Evolutionary conservation across 2,113 vertebrate species (phyloP).

Genomic region (Myrmecobius fasciatus): DNA sequence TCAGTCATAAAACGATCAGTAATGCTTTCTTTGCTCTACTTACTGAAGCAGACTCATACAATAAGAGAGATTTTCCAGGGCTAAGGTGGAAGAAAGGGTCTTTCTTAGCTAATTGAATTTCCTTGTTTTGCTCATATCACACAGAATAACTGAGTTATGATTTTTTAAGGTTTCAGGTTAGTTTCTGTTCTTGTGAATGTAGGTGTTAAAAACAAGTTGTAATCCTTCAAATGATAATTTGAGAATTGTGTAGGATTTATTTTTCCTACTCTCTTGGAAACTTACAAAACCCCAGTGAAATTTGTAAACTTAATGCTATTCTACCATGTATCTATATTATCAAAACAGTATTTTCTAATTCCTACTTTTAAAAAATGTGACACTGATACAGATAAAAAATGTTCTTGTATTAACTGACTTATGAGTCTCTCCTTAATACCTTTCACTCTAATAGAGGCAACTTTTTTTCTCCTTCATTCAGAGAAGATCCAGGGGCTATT

Average conservation of each 20-base stretch:
- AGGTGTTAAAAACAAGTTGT: conserved; percentile 3
- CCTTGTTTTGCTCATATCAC: not conserved
- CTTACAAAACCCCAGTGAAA: not conserved
- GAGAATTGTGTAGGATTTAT: not conserved
- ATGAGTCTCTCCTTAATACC: not conserved
- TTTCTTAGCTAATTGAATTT: not conserved
- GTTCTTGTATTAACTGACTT: not conserved
- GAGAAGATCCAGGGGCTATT: not conserved
- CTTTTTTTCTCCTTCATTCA: not conserved
- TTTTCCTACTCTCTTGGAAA: not conserved
- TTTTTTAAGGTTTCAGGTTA: not conserved
- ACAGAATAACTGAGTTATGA: not conserved
- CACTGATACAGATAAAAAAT: not conserved
- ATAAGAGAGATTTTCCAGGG: not conserved
- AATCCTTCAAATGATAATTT: not conserved
- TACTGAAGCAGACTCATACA: not conserved
- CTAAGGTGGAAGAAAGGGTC: not conserved
- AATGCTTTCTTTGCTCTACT: not conserved
- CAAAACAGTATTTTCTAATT: not conserved
- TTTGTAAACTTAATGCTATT: not conserved
- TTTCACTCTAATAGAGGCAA: not conserved
- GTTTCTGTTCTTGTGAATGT: conserved; percentile 4
- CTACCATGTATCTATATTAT: not conserved
- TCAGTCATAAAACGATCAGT: not conserved
- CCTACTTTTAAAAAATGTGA: not conserved